These are phyloP conservation scores for Actinernus sp. DNA, from an alignment of 92 coral and sea anemone genomes.

Conservation along the genomic window DNA sequence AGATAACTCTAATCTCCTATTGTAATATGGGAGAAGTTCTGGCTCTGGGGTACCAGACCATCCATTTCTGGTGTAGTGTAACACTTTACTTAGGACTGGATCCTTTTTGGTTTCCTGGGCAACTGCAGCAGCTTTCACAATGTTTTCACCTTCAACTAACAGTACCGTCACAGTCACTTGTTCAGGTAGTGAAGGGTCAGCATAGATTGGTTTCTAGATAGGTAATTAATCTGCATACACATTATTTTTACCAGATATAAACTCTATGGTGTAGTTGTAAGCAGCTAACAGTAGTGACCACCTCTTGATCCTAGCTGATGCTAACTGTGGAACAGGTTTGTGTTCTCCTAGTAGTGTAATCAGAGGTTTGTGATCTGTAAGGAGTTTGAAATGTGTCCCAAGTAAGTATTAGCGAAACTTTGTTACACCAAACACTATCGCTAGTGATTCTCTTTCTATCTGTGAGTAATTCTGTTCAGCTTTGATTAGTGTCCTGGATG, in stretches of 20 bases:
- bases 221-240: slow-evolving; percentile 46
- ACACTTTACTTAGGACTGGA: slow-evolving; percentile 16
- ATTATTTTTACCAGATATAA: slow-evolving; percentile 50
- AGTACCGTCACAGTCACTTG: slow-evolving; percentile 46
- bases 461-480: slow-evolving; percentile 22
- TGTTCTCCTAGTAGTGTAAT: slow-evolving; percentile 64
- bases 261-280: slow-evolving; percentile 55
- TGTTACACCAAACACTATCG: slow-evolving; percentile 44
- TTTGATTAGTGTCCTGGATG: slow-evolving; percentile 40
- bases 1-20: slow-evolving; percentile 30
- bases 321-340: slow-evolving; percentile 56
- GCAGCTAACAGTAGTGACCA: slow-evolving; percentile 58
- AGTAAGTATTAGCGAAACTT: slow-evolving; percentile 52
- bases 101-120: slow-evolving; percentile 40
- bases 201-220: slow-evolving; percentile 1
- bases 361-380: slow-evolving; percentile 52
- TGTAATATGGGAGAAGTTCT: slow-evolving; percentile 23
- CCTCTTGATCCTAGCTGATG: slow-evolving; percentile 51
- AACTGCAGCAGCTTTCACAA: slow-evolving; percentile 29
- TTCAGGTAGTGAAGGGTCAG: slow-evolving; percentile 28
- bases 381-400: slow-evolving; percentile 11
- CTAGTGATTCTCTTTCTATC: slow-evolving; percentile 44
- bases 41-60: slow-evolving; percentile 37
- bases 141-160: slow-evolving; percentile 33
- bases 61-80: slow-evolving; percentile 7